These are phyloP conservation scores for Electrona antarctica DNA, from an alignment of 2,113 vertebrate genomes.

Conservation along the genomic window DNA sequence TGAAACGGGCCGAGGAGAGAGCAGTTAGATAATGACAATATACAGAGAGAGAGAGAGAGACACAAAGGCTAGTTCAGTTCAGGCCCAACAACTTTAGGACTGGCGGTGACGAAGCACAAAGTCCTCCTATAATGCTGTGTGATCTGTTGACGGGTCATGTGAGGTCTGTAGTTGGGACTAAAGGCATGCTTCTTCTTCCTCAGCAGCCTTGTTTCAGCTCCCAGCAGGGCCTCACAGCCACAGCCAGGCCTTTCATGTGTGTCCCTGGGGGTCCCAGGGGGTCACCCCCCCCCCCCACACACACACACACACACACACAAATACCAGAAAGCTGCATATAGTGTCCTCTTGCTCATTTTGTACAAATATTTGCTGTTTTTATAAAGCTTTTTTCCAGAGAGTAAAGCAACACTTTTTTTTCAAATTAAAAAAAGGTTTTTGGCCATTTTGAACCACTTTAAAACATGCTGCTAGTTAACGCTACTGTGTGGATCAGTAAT, in stretches of 20 bases:
- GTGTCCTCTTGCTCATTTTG: too few species aligned
- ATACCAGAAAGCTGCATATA: too few species aligned
- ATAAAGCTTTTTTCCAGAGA: too few species aligned
- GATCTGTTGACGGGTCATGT: not conserved
- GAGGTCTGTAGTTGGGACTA: not conserved
- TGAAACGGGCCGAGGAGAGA: constrained; percentile 53
- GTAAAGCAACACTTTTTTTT: too few species aligned
- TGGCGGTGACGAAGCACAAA: not conserved
- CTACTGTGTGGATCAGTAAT: too few species aligned
- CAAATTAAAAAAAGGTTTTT: too few species aligned
- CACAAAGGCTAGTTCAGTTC: not conserved
- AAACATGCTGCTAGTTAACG: too few species aligned
- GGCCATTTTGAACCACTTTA: too few species aligned
- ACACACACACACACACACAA: too few species aligned
- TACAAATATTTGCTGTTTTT: too few species aligned
- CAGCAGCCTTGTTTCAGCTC: not conserved
- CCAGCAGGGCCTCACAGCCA: not conserved
- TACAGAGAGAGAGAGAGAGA: constrained; percentile 12
- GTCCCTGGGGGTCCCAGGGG: not conserved
- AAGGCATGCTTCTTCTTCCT: not conserved
- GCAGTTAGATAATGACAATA: constrained; percentile 41
- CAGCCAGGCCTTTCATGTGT: not conserved
- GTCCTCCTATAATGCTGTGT: not conserved
- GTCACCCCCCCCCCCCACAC: too few species aligned
- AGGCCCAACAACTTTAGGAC: too few species aligned